phyloP scores from a whole-genome alignment of 2,797 vertebrate genomes.

The Apogon hyalosoma region DNA sequence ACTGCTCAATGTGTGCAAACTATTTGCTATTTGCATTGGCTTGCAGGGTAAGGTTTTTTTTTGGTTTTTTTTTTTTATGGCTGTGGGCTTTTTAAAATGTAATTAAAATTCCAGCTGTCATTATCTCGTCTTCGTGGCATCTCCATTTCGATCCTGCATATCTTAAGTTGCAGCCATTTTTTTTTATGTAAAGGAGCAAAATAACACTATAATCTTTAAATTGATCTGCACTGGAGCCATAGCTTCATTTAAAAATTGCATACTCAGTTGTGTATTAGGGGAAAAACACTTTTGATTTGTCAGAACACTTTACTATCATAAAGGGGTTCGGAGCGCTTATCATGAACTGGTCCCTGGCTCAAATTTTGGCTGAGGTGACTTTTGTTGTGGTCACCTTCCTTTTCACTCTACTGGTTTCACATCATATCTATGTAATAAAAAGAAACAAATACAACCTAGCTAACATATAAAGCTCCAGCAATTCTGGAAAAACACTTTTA shows the following conservation, averaged over 20 bases:
- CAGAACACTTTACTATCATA: too few relatives aligned
- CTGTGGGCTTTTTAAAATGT: neutral
- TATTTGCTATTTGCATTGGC: neutral
- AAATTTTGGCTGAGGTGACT: too few relatives aligned
- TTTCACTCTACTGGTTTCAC: too few relatives aligned
- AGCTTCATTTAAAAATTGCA: constrained; percentile 11
- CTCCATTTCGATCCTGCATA: neutral
- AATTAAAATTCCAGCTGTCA: constrained; percentile 7
- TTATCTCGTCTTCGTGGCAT: neutral
- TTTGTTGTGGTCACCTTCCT: too few relatives aligned
- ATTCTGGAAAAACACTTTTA: too few relatives aligned
- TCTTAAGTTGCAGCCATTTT: neutral
- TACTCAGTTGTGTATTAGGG: neutral
- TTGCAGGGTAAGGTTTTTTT: neutral
- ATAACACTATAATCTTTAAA: constrained; percentile 1
- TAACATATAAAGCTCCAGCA: too few relatives aligned
- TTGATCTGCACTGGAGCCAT: neutral
- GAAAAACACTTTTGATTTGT: neutral
- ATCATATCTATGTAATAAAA: too few relatives aligned
- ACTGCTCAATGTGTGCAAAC: neutral
- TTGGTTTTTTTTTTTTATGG: neutral
- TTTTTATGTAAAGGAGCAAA: constrained; percentile 5
- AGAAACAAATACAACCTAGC: too few relatives aligned
- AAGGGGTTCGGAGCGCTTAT: too few relatives aligned
- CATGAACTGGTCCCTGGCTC: too few relatives aligned